A percentile compares a stretch with the other conserved stretches of the same genome.
Evolutionary conservation across 2,113 vertebrate species (phyloP).

Genomic region (Saguinus imperator): DNA sequence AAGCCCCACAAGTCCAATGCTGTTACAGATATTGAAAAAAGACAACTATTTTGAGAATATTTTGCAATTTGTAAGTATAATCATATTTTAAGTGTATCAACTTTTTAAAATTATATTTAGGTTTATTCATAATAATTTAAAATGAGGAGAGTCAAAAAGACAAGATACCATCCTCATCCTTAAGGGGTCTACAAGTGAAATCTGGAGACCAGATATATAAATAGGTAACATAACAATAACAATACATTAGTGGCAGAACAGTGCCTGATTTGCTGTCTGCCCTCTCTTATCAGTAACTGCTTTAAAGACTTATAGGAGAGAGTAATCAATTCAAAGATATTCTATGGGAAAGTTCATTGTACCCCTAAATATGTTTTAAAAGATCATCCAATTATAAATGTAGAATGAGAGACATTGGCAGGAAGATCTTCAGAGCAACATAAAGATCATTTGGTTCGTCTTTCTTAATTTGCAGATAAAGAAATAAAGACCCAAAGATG

Average conservation of each 20-base stretch:
- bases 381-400: not conserved
- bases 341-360: not conserved
- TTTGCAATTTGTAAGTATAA: not conserved
- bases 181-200: not conserved
- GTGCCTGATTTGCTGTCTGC: not conserved
- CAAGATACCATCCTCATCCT: not conserved
- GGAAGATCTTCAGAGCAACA: not conserved
- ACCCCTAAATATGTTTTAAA: not conserved
- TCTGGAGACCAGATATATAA: not conserved
- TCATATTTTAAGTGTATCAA: not conserved
- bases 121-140: not conserved
- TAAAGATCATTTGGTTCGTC: not conserved
- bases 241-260: not conserved
- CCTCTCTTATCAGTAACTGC: not conserved
- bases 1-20: not conserved
- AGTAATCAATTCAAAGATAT: not conserved
- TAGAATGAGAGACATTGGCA: not conserved
- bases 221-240: not conserved
- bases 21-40: not conserved
- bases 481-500: not conserved
- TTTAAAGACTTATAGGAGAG: conserved; percentile 11
- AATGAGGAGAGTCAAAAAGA: not conserved
- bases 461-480: conserved; percentile 10
- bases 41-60: not conserved
- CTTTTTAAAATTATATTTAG: not conserved